phyloP scores from a whole-genome alignment of 2,888 invertebrate species.

The Lamellibrachia satsuma region DNA sequence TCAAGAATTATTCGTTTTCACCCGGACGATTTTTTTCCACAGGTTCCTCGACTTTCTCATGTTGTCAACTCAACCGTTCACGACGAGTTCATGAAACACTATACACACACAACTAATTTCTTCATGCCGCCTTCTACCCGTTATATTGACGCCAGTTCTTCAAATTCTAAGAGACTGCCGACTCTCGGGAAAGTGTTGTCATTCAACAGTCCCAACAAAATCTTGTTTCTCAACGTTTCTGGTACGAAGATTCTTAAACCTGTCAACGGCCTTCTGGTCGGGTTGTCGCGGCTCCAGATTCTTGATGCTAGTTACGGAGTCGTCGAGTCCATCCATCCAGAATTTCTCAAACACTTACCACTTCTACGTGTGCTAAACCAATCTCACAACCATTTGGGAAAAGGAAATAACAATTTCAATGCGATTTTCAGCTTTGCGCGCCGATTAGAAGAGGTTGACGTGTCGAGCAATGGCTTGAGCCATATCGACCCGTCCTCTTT shows the following conservation, averaged over 20 bases:
- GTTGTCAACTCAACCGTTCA: background rate
- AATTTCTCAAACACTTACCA: background rate
- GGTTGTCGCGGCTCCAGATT: background rate
- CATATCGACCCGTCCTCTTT: background rate
- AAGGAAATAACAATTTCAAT: background rate
- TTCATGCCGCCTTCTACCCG: background rate
- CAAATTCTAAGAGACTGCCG: background rate
- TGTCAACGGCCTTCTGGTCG: background rate
- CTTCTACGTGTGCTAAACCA: background rate
- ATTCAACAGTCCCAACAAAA: background rate
- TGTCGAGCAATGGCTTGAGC: background rate
- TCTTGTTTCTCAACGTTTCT: background rate
- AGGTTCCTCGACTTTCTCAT: background rate
- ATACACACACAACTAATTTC: background rate
- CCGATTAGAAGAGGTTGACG: background rate
- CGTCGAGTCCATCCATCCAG: slow-evolving; percentile 5
- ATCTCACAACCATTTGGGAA: background rate
- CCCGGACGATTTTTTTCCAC: background rate
- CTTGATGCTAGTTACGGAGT: background rate
- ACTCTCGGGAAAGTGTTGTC: background rate
- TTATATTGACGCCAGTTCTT: background rate
- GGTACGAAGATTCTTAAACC: background rate
- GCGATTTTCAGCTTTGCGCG: background rate
- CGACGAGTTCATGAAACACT: background rate
- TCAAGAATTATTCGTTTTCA: background rate